Conservation (phyloP, 37 sponge, comb jelly and placozoan genomes). For the Haliclona indistincta region DNA sequence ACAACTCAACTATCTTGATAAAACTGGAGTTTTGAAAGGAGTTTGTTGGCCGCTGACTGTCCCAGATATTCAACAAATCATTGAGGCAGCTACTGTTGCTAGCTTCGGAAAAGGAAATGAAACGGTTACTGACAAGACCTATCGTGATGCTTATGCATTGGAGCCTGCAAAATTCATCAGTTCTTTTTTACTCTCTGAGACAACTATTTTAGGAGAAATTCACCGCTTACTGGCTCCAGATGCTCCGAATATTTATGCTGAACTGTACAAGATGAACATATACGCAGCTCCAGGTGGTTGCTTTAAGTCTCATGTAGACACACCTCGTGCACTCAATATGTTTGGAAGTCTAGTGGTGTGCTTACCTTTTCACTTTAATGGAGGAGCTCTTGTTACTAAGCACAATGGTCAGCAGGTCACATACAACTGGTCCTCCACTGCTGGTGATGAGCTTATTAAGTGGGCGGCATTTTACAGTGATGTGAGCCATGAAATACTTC, state of each 20-base stretch:
- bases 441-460: not conserved
- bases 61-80: no score
- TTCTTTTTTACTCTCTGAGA: slow-evolving; percentile 8
- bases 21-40: no score
- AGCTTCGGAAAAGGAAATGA: slow-evolving; percentile 27
- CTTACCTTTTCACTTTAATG: slow-evolving; percentile 25
- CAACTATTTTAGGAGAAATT: slow-evolving; percentile 7
- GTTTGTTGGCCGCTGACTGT: no score
- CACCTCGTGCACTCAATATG: slow-evolving; percentile 29
- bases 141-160: slow-evolving; percentile 36
- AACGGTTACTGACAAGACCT: slow-evolving; percentile 32
- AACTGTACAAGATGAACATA: slow-evolving; percentile 36
- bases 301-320: slow-evolving; percentile 30
- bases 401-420: slow-evolving; percentile 11
- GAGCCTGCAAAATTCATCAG: slow-evolving; percentile 29
- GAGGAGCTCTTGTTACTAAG: slow-evolving; percentile 29
- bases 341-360: slow-evolving; percentile 51
- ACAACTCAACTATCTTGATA: no score
- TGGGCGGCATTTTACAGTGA: slow-evolving; percentile 41
- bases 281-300: slow-evolving; percentile 13
- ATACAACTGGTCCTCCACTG: slow-evolving; percentile 24
- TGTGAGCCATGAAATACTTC: slow-evolving; percentile 36
- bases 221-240: slow-evolving; percentile 1
- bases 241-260: not conserved
- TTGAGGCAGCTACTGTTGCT: no score